phyloP scores from a whole-genome alignment of 2,888 invertebrate species.

The Camponotus fellah region DNA sequence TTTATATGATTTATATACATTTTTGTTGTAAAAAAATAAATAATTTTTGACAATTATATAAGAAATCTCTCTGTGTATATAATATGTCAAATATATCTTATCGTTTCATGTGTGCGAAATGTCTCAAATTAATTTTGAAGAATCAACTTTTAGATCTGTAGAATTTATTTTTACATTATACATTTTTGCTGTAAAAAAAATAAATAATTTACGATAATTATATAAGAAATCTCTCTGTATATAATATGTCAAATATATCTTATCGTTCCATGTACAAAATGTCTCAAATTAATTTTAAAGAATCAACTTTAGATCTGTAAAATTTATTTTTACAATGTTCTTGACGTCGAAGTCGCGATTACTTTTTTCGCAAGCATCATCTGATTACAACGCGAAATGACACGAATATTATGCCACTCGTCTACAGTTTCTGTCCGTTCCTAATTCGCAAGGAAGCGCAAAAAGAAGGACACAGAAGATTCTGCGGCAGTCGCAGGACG shows the following conservation, averaged over 20 bases:
- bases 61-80: neutral
- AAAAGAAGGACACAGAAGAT: neutral
- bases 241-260: neutral
- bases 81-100: neutral
- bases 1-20: neutral
- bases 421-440: slow-evolving; percentile 30
- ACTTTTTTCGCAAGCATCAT: neutral
- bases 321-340: neutral
- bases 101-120: neutral
- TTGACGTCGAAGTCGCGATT: neutral
- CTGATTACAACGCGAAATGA: slow-evolving; percentile 37
- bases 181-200: neutral
- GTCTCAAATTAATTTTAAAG: neutral
- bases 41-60: neutral
- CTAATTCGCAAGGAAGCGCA: slow-evolving; percentile 33
- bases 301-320: neutral
- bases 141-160: neutral
- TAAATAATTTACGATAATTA: neutral
- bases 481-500: slow-evolving; percentile 31
- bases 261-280: neutral
- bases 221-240: neutral
- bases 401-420: slow-evolving; percentile 45
- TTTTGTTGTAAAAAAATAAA: neutral
- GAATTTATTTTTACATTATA: slow-evolving; percentile 1
- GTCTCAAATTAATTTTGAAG: neutral